Evolutionary conservation across 23 tunicate species (phyloP).

Genomic region (Aplidium turbinatum): DNA sequence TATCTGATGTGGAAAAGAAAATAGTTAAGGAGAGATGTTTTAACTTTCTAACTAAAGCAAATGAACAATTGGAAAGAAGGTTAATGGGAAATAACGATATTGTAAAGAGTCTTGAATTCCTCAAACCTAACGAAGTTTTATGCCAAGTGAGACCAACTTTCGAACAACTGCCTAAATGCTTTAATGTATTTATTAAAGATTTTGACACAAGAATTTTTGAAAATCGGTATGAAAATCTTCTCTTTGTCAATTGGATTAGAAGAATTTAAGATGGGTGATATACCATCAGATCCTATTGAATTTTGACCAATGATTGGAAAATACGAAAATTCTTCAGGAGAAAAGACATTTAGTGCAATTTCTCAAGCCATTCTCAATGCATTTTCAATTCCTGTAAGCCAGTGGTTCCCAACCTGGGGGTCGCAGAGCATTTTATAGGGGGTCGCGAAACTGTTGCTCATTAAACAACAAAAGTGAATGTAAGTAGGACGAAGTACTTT

Average conservation of each 20-base stretch:
- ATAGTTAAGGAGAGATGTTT: slow-evolving; percentile 10
- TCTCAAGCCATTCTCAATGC: slow-evolving; percentile 1
- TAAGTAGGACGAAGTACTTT: too few relatives aligned
- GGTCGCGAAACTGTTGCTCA: too few relatives aligned
- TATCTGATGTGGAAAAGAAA: neutral
- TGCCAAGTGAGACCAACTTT: slow-evolving; percentile 25
- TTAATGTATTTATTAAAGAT: slow-evolving; percentile 3
- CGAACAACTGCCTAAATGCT: neutral
- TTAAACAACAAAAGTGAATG: too few relatives aligned
- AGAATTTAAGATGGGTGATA: neutral
- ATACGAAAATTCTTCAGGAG: slow-evolving; percentile 1
- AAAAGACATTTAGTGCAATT: neutral
- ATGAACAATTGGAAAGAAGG: slow-evolving; percentile 11
- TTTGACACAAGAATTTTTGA: neutral
- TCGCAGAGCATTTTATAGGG: too few relatives aligned
- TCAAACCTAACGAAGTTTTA: neutral
- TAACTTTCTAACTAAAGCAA: slow-evolving; percentile 1
- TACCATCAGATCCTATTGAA: slow-evolving; percentile 5
- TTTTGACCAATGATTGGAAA: slow-evolving; percentile 11
- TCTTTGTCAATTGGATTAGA: slow-evolving; percentile 9
- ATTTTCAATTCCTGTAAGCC: slow-evolving; percentile 9
- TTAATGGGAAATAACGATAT: neutral
- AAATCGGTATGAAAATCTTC: slow-evolving; percentile 16
- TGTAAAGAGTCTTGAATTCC: neutral
- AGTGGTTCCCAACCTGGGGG: too few relatives aligned